Conservation (phyloP, 2,113 vertebrate species). For the Vireo altiloquus region DNA sequence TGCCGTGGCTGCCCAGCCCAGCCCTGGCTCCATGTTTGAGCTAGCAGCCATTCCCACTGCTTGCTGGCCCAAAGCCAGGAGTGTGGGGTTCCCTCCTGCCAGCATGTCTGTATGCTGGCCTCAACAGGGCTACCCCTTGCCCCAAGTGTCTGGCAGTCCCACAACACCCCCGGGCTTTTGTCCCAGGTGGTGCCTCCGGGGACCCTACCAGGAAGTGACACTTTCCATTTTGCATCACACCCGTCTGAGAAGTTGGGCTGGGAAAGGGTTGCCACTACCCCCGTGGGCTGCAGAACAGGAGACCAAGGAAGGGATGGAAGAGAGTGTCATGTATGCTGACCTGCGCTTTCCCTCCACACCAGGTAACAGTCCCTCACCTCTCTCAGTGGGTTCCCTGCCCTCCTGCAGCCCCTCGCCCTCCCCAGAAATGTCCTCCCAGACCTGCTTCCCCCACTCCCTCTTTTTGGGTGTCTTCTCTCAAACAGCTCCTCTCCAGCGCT, state of each 20-base stretch:
- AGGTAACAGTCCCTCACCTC: neutral
- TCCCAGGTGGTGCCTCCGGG: neutral
- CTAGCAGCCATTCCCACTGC: neutral
- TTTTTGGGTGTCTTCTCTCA: neutral
- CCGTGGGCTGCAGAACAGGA: neutral
- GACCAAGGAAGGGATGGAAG: neutral
- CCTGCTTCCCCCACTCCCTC: accelerated
- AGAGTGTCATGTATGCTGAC: neutral
- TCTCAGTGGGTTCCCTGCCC: neutral
- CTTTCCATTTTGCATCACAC: neutral
- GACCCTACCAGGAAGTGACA: neutral
- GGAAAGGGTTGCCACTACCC: neutral
- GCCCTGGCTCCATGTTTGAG: neutral
- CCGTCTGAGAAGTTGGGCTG: neutral
- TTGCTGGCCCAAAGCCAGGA: neutral
- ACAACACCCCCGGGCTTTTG: neutral
- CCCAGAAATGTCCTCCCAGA: neutral
- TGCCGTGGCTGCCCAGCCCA: neutral
- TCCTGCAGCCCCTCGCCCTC: neutral
- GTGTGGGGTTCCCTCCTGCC: accelerated
- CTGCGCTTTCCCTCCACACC: neutral
- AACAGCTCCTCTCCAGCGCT: neutral
- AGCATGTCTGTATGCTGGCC: no score
- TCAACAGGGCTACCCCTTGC: accelerated
- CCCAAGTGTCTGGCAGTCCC: accelerated